Evolutionary conservation across 2,888 invertebrate genomes (phyloP), one percentile per base, ranked within the genome.

Genomic region (Nomada goodeniana): DNA sequence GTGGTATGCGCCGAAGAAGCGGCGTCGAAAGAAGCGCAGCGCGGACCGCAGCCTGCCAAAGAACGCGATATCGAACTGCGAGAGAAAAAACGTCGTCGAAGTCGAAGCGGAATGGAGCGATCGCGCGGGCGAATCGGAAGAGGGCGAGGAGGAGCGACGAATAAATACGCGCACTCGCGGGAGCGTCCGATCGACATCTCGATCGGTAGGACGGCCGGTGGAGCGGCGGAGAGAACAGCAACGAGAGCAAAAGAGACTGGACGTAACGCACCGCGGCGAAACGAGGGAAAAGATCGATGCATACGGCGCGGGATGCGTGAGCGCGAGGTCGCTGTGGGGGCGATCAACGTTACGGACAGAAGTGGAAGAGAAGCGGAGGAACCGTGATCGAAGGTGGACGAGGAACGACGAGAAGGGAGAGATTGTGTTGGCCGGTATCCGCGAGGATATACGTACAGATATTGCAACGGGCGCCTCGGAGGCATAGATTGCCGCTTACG

Each of bases 371-470:
- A 44, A 64, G 73, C 73, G 76, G 65, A 59, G 23, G 52, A 67
- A 74, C 53, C 59, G 53, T 64, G 60, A 82, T 64, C 75, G 82
- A 61, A 47, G 67, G 64, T 26, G 68, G 70, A 64, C 61, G 76
- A 65, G 63, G 52, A 64, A 71, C 73, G 76, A 69, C 71, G 76
- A 63, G 42, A 55, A 71, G 57, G 50, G 73, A 64, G 50, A 71
- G 60, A 69, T 64, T 60, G 67, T 53, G 68, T 44, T 64, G 26
- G 74, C 57, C 63, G 76, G 64, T 84, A 87, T 84, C 80, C 77
- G 64, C 71, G 68, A 67, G 80, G 78, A 78, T 88, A 73, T 84
- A 76, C 75, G 70, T 82, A 68, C 20, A 83, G 80, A 80, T 86
- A 78, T 77, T 76, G 70, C 73, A 42, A 61, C 57, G 79, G 75